Evolutionary conservation across 1,140 invertebrate species (phyloP).

Genomic region (Orius laevigatus): DNA sequence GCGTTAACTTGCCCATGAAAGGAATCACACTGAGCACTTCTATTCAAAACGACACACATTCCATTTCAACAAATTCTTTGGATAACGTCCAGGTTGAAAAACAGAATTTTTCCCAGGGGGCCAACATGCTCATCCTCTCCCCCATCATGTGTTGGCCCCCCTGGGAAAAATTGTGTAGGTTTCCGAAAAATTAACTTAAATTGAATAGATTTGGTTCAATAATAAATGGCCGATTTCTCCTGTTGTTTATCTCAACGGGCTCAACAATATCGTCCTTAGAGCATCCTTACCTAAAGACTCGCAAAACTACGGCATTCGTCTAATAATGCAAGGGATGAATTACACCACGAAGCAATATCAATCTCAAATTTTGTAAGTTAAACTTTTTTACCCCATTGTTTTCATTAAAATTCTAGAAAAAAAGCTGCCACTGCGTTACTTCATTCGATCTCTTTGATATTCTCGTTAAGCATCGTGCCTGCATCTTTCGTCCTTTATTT

Average conservation of each 20-base stretch:
- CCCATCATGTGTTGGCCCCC: no score
- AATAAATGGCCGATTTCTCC: slow-evolving; percentile 42
- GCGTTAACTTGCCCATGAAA: background rate
- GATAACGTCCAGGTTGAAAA: no score
- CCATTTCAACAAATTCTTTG: no score
- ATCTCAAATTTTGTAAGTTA: slow-evolving; percentile 7
- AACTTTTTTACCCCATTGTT: background rate
- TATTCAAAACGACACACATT: no score
- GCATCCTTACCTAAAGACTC: background rate
- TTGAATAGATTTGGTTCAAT: slow-evolving; percentile 41
- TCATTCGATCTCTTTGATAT: slow-evolving; percentile 41
- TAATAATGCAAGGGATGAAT: slow-evolving; percentile 11
- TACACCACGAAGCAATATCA: slow-evolving; percentile 12
- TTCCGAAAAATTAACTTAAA: no score
- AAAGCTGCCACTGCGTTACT: slow-evolving; percentile 25
- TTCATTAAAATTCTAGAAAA: slow-evolving; percentile 18
- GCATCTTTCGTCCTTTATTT: slow-evolving; percentile 47
- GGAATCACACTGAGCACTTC: background rate
- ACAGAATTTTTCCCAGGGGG: no score
- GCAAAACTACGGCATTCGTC: slow-evolving; percentile 9
- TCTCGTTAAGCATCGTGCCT: slow-evolving; percentile 47
- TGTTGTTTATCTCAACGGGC: slow-evolving; percentile 39
- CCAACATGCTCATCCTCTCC: no score
- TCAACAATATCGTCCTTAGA: slow-evolving; percentile 34
- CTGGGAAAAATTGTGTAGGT: no score